Evolutionary conservation across 2,797 vertebrate species (phyloP).

Genomic region (Caiman crocodilus): DNA sequence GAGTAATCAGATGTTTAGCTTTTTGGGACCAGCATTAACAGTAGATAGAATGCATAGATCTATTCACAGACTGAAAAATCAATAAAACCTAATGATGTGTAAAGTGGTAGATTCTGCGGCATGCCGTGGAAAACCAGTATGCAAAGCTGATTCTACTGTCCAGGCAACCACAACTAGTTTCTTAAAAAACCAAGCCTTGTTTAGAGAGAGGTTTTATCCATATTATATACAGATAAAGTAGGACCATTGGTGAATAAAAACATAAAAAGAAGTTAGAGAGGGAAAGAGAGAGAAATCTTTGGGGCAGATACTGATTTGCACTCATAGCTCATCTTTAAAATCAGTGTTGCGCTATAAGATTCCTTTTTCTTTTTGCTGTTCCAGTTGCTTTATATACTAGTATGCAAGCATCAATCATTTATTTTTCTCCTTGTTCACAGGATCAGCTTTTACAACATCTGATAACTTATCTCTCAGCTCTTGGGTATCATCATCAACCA

Average conservation of each 20-base stretch:
- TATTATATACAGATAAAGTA: neutral
- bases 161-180: neutral
- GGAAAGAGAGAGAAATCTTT: neutral
- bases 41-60: neutral
- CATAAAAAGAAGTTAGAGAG: neutral
- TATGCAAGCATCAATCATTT: neutral
- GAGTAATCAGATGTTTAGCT: neutral
- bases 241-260: neutral
- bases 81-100: neutral
- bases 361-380: fast-evolving
- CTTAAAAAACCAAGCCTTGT: neutral
- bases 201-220: neutral
- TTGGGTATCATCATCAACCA: slow-evolving; percentile 94
- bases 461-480: slow-evolving; percentile 96
- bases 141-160: neutral
- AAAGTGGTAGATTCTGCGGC: neutral
- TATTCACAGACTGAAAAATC: neutral
- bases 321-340: neutral
- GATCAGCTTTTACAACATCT: slow-evolving; percentile 95
- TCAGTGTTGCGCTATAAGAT: neutral
- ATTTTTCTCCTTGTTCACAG: slow-evolving; percentile 78
- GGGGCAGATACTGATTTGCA: neutral
- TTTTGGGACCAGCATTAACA: neutral
- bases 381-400: neutral
- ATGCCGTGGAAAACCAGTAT: neutral